Evolutionary conservation across 2,113 vertebrate genomes (phyloP), one percentile per base, ranked within the genome.

Genomic region (Zapus hudsonius): DNA sequence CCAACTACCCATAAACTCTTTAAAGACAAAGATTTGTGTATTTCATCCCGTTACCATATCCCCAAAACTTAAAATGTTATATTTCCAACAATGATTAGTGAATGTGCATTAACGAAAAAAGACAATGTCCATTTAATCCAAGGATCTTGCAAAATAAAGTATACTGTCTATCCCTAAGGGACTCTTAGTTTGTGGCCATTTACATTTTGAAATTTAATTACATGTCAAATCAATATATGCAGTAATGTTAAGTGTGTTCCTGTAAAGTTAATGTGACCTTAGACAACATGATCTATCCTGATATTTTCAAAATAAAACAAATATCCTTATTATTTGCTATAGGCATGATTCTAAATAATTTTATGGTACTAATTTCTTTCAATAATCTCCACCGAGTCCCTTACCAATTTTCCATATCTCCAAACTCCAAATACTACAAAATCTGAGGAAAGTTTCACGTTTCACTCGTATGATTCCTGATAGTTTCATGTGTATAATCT

Each of bases 241-340:
- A 94, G 59, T 82, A 91, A 91, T 47, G 27, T 19, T 19, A 89
- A 78, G 61, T 75, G 20, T 31, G n/a, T 95, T 64, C 78, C 23
- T 38, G 12, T 70, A 91, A 81, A 89, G 44, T 87, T 92, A 55
- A 73, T 84, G 57, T 79, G 75, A 92, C 59, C 82, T 87, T 92
- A 87, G n/a, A 94, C 92, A 91, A 69, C n/a, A 70, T 66, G 57
- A 63, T 88, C 42, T 87, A 64, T 9, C 87, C 78, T 72, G 38
- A 94, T 90, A 90, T 92, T 92, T 57, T 76, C 76, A 87, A 40
- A 59, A 70, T 87, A 93, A 82, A 93, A 59, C 29, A 89, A n/a
- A 78, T 67, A 89, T 81, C 27, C 47, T 74, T 89, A 67, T 29
- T 78, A 84, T 72, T 95, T 95, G 44, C 75, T 89, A 70, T 81